Evolutionary conservation across 2,113 vertebrate species (phyloP).

Genomic region (Strix aluco): DNA sequence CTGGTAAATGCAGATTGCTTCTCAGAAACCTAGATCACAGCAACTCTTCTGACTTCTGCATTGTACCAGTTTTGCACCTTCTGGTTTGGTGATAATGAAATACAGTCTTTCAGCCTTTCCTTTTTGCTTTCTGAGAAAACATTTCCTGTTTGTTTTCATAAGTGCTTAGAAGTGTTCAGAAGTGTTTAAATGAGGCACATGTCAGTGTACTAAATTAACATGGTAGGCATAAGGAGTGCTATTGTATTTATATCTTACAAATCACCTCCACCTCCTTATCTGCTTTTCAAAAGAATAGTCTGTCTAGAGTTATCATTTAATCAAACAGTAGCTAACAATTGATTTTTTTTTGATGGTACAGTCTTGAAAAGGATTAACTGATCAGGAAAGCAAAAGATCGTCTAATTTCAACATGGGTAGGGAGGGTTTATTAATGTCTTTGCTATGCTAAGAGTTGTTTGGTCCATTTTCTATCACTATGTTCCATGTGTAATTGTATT

Average conservation of each 20-base stretch:
- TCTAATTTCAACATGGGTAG: background rate
- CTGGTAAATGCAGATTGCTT: background rate
- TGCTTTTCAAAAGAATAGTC: background rate
- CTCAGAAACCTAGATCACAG: background rate
- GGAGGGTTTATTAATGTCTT: background rate
- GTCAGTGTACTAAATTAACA: background rate
- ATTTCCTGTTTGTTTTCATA: background rate
- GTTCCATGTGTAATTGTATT: background rate
- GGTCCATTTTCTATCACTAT: background rate
- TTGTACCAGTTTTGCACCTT: background rate
- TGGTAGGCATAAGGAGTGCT: background rate
- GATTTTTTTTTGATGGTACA: background rate
- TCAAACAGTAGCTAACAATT: background rate
- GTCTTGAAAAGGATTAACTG: background rate
- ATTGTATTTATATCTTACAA: background rate
- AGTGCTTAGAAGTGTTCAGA: background rate
- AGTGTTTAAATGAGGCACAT: background rate
- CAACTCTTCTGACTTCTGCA: background rate
- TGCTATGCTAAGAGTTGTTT: background rate
- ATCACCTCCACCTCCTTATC: background rate
- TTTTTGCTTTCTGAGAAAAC: background rate
- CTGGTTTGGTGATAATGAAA: background rate
- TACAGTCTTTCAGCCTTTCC: background rate
- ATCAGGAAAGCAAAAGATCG: background rate
- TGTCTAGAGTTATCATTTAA: background rate